phyloP scores from a whole-genome alignment of 2,113 vertebrate species.

The Colinus virginianus region DNA sequence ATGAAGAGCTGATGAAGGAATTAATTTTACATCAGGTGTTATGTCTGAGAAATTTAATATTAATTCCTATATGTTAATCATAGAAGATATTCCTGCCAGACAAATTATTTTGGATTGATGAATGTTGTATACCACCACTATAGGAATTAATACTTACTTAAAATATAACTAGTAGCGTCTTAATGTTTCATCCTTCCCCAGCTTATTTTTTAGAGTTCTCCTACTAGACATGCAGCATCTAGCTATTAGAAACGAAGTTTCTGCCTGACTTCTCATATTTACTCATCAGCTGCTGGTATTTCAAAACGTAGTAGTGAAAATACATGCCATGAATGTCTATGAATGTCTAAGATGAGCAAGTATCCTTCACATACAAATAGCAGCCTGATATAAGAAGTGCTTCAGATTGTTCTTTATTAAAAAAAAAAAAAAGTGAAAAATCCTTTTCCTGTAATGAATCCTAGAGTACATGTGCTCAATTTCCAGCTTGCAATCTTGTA shows the following conservation, averaged over 20 bases:
- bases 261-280: conserved; percentile 9
- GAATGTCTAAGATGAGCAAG: conserved; percentile 7
- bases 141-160: conserved; percentile 17
- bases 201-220: conserved; percentile 15
- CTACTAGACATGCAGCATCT: conserved; percentile 12
- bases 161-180: conserved; percentile 30
- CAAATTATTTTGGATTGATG: conserved; percentile 30
- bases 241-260: neutral
- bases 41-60: conserved; percentile 23
- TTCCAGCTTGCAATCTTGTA: neutral
- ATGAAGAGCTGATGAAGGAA: conserved; percentile 7
- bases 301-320: neutral
- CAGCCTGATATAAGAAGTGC: neutral
- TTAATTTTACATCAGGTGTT: neutral
- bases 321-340: neutral
- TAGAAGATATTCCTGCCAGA: conserved; percentile 25
- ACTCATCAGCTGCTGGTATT: conserved; percentile 11
- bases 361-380: conserved; percentile 19
- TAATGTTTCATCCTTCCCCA: neutral
- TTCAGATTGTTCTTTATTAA: neutral
- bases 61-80: conserved; percentile 21
- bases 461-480: neutral
- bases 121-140: conserved; percentile 12
- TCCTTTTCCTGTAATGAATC: neutral
- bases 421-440: neutral